Conservation (phyloP, 2,888 invertebrate genomes). For the Alitta virens region DNA sequence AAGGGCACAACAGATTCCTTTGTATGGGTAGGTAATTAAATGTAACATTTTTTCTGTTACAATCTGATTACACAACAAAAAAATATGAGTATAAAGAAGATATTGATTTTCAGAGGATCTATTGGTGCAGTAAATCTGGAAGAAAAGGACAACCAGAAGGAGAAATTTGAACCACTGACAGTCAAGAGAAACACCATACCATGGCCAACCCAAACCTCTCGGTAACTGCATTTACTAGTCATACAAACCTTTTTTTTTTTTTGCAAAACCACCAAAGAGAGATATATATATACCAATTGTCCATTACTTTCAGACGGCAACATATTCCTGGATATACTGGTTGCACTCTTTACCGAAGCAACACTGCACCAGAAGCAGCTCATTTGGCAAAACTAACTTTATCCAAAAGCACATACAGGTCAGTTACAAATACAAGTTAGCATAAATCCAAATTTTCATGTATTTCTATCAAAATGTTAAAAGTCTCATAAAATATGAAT, state of each 20-base stretch:
- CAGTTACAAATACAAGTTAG: too few species aligned
- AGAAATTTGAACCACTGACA: constrained; percentile 41
- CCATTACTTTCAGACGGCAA: not conserved
- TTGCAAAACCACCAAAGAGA: too few species aligned
- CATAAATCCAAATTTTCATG: too few species aligned
- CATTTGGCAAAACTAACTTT: constrained; percentile 28
- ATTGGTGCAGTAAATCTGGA: constrained; percentile 47
- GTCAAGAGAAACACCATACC: constrained; percentile 45
- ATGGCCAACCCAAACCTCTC: constrained; percentile 45
- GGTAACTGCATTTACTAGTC: constrained; percentile 37
- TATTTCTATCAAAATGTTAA: too few species aligned
- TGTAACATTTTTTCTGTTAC: not conserved
- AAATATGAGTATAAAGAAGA: not conserved
- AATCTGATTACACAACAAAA: too few species aligned
- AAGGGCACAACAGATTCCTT: constrained; percentile 47
- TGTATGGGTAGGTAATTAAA: constrained; percentile 39
- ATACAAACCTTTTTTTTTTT: too few species aligned
- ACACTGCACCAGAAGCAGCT: not conserved
- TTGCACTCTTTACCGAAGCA: not conserved
- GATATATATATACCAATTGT: too few species aligned
- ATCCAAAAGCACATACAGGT: constrained; percentile 30
- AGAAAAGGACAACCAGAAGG: constrained; percentile 47
- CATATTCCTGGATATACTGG: constrained; percentile 1
- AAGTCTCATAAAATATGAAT: too few species aligned
- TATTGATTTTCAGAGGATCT: constrained; percentile 37